phyloP scores from a whole-genome alignment of 2,888 invertebrate genomes.

The Polyommatus iphigenia region DNA sequence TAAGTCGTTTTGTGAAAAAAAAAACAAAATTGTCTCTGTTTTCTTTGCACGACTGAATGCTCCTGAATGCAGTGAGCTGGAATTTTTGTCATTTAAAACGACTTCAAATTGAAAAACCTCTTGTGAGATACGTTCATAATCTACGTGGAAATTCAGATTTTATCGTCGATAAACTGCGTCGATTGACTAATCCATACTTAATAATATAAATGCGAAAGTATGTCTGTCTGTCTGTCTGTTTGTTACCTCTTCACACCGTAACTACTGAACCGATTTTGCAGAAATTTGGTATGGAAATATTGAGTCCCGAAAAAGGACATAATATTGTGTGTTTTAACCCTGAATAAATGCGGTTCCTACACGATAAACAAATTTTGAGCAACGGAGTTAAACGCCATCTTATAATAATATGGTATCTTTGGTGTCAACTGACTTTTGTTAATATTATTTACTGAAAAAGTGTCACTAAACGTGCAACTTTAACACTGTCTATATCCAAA shows the following conservation, averaged over 20 bases:
- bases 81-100: constrained; percentile 19
- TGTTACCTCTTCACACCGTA: too few species aligned
- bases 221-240: too few species aligned
- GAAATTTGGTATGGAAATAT: too few species aligned
- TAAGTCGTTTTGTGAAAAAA: constrained; percentile 8
- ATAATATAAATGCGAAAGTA: too few species aligned
- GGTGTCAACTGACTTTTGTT: neutral
- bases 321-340: too few species aligned
- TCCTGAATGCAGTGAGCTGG: constrained; percentile 4
- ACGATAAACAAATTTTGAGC: too few species aligned
- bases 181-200: neutral
- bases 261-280: too few species aligned
- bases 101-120: constrained; percentile 29
- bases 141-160: neutral
- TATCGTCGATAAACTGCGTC: neutral
- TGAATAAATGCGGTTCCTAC: too few species aligned
- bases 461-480: neutral
- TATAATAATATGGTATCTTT: too few species aligned
- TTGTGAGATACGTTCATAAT: constrained; percentile 5
- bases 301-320: too few species aligned
- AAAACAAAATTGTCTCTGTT: constrained; percentile 15
- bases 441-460: neutral
- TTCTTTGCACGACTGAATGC: constrained; percentile 14
- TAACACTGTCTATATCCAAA: neutral
- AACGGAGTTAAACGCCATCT: too few species aligned